Evolutionary conservation across 1,140 invertebrate genomes (phyloP), one percentile per base, ranked within the genome.

Genomic region (Idris sp.): DNA sequence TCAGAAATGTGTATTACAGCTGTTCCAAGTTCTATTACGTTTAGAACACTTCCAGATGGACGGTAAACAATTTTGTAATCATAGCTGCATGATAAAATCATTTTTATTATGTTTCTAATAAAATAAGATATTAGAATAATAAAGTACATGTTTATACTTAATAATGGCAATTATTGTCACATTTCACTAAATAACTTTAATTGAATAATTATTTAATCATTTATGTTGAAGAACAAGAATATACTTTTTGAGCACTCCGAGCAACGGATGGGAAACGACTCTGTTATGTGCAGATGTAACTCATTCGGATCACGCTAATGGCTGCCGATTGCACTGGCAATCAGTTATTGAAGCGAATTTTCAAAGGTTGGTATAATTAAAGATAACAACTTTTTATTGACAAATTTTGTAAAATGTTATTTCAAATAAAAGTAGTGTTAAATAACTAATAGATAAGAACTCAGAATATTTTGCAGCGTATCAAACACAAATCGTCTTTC

Each of bases 201-300:
- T n/a, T n/a, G n/a, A n/a, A n/a, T n/a, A n/a, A n/a, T n/a, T n/a
- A n/a, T n/a, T n/a, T n/a, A n/a, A n/a, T n/a, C n/a, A n/a, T n/a
- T n/a, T n/a, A n/a, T n/a, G n/a, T 43, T 64, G 76, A 67, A 91
- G 92, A 54, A 93, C 90, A 28, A 90, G 95, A 79, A 92, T 97
- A 77, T 98, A 97, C 87, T 98, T 97, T 85, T 89, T 98, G 10
- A 93, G 95, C 67, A 93, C 93, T 8, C 92, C 93, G 0, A 90
- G 91, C 8, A 95, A 94, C 78, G 92, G 93, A 13, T 93, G 95
- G 90, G 96, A 97, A 82, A 96, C 94, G 1, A 97, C 96, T 0
- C 84, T 98, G 4, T 87, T 97, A 1, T 97, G 94, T 82, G 91
- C 92, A 2, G 96, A 98, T 84, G 90, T 98, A 10, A 89, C 91